These are phyloP conservation scores for Anisognathus igniventris DNA, from an alignment of 2,797 vertebrate genomes.

Conservation along the genomic window DNA sequence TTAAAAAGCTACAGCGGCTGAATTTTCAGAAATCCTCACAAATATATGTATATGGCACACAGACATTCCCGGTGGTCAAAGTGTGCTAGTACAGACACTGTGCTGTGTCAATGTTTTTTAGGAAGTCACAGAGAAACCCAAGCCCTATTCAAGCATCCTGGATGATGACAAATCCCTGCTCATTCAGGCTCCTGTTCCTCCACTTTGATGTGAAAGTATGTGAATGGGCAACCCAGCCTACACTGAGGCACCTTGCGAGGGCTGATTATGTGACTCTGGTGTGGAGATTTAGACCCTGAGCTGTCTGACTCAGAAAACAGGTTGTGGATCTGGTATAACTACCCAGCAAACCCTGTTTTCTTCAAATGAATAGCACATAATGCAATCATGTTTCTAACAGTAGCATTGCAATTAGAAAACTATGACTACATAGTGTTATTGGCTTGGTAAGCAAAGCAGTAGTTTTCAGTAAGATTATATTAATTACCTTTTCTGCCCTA, in stretches of 20 bases:
- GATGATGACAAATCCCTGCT: not conserved
- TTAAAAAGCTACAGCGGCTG: not conserved
- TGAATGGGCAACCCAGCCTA: not conserved
- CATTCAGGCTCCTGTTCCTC: not conserved
- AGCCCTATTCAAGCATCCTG: not conserved
- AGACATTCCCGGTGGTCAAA: not conserved
- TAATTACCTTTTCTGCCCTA: not conserved
- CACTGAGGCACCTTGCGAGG: not conserved
- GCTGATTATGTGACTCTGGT: not conserved
- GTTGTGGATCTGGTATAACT: not conserved
- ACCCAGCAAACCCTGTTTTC: not conserved
- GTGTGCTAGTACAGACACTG: not conserved
- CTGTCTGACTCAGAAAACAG: not conserved
- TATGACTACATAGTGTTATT: not conserved
- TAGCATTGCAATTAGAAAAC: not conserved
- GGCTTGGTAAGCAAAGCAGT: not conserved
- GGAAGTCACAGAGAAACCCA: not conserved
- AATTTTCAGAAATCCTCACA: not conserved
- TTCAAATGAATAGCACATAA: not conserved
- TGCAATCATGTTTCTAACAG: not conserved
- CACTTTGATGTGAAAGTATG: not conserved
- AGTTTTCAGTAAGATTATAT: not conserved
- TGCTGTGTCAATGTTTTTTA: not conserved
- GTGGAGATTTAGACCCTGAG: not conserved
- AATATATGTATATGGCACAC: not conserved